Percentiles rank a stretch among this genome's conserved stretches.
Evolutionary conservation across 2,888 invertebrate species (phyloP).

Genomic region (Mimas tiliae): DNA sequence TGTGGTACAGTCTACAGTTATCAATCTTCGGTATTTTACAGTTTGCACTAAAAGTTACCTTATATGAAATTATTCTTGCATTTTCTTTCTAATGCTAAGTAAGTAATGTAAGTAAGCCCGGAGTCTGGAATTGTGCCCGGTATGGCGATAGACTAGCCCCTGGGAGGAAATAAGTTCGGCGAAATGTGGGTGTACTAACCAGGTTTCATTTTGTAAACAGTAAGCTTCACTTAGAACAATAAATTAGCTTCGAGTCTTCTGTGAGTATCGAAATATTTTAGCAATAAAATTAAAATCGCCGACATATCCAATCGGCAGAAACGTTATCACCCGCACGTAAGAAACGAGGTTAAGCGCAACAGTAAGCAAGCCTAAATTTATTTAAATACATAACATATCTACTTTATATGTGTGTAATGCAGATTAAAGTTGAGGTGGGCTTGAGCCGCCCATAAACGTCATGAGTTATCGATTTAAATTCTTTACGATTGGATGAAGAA

Average conservation of each 20-base stretch:
- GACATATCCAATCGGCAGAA: constrained; percentile 32
- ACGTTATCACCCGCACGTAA: constrained; percentile 41
- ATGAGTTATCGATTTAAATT: constrained; percentile 2
- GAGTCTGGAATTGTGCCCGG: no score
- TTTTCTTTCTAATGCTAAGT: no score
- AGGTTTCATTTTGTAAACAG: no score
- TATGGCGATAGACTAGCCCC: no score
- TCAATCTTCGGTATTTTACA: no score
- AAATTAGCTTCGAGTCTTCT: not conserved
- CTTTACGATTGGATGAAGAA: not conserved
- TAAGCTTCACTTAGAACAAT: no score
- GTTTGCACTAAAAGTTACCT: no score
- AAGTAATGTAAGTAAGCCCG: no score
- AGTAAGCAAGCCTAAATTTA: constrained; percentile 19
- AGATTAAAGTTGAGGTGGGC: constrained; percentile 19
- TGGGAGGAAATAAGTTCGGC: no score
- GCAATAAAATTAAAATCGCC: not conserved
- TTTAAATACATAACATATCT: constrained; percentile 26
- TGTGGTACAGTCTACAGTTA: no score
- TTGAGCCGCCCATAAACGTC: constrained; percentile 6
- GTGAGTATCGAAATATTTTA: constrained; percentile 12
- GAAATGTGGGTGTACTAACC: no score
- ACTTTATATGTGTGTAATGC: constrained; percentile 21
- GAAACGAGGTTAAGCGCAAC: constrained; percentile 31
- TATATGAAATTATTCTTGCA: no score